Percentiles rank a stretch among this genome's conserved stretches.
Evolutionary conservation across 2,113 vertebrate genomes (phyloP).

Genomic region (Nanorana parkeri): DNA sequence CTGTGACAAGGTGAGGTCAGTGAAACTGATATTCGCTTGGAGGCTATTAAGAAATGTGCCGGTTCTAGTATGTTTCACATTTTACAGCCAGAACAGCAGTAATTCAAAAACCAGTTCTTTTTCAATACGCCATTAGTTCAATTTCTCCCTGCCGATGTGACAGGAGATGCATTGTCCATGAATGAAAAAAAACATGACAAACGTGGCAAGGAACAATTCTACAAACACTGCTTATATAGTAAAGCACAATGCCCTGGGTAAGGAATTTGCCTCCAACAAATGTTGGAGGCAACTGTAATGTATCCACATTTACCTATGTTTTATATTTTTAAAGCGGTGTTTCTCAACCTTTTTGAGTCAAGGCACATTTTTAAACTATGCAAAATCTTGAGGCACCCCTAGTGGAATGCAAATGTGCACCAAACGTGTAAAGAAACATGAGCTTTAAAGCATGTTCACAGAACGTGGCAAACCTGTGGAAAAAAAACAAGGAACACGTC

Average conservation of each 20-base stretch:
- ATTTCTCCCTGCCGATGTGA: not conserved
- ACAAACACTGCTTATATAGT: not conserved
- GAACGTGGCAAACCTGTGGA: no score
- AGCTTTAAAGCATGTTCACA: no score
- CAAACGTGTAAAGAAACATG: no score
- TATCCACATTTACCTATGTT: no score
- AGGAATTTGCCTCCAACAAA: not conserved
- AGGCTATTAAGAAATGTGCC: conserved; percentile 29
- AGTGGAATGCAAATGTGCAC: no score
- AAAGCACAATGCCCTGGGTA: not conserved
- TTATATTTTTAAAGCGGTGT: no score
- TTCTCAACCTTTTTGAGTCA: no score
- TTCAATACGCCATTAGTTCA: not conserved
- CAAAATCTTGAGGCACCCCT: no score
- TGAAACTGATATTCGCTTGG: not conserved
- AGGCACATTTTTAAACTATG: no score
- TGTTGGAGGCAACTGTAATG: no score
- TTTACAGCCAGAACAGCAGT: conserved; percentile 21
- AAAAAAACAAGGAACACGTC: no score
- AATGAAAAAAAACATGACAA: not conserved
- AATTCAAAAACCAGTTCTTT: conserved; percentile 25
- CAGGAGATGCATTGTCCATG: not conserved
- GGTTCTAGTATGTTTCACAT: conserved; percentile 10
- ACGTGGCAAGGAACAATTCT: not conserved
- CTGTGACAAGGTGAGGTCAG: conserved; percentile 46